Evolutionary conservation across 2,797 vertebrate genomes (phyloP).

Genomic region (Arctocebus calabarensis): DNA sequence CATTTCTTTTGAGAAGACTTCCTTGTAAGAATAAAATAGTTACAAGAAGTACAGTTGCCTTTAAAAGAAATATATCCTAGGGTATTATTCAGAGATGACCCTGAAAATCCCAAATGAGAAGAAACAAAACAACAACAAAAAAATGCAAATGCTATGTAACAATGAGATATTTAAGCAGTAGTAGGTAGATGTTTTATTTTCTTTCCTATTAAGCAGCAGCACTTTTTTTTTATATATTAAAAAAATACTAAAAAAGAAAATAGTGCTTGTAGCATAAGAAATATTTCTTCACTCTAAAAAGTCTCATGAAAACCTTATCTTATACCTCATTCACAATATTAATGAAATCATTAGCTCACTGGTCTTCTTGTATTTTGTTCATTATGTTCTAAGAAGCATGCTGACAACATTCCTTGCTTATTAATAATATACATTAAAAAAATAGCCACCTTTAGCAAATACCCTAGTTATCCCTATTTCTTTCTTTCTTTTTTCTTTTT

Average conservation of each 20-base stretch:
- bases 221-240: neutral
- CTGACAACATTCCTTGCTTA: slow-evolving; percentile 41
- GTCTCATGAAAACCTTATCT: neutral
- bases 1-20: neutral
- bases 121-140: neutral
- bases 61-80: neutral
- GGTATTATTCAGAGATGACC: neutral
- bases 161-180: slow-evolving; percentile 24
- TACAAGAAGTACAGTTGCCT: neutral
- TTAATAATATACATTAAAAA: slow-evolving; percentile 29
- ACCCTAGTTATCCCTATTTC: neutral
- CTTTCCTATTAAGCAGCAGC: neutral
- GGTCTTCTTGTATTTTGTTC: neutral
- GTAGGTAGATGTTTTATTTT: neutral
- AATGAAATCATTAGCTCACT: slow-evolving; percentile 6
- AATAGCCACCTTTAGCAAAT: slow-evolving; percentile 35
- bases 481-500: neutral
- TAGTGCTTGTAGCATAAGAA: neutral
- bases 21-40: neutral
- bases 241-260: slow-evolving; percentile 37
- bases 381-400: slow-evolving; percentile 24
- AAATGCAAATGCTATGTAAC: neutral
- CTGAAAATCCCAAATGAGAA: neutral
- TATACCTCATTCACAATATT: neutral
- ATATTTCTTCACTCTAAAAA: neutral